Evolutionary conservation across 1,140 invertebrate genomes (phyloP), one percentile per base, ranked within the genome.

Genomic region (Onthophagus taurus): DNA sequence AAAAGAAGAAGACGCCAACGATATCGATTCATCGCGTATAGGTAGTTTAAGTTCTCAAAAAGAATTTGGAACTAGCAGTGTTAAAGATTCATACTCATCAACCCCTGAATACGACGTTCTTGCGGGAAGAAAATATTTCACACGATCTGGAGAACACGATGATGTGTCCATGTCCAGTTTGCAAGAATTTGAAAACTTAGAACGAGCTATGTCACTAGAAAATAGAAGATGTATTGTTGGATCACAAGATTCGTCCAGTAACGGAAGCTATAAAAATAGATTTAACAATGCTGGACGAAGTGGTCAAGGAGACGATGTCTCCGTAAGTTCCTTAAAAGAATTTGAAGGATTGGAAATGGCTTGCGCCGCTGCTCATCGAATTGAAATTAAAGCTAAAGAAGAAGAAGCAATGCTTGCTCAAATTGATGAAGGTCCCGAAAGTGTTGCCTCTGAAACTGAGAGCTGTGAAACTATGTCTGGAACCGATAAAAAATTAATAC

Each of bases 141-240:
- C 79, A 1, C 75, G 77, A 53, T 77, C 78, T 44, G 78, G 83
- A 3, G 91, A 94, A 53, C 83, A 89, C 61, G 91, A 95, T 64
- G 86, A 91, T 65, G 72, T 91, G 16, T 95, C 90, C 0, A 79
- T 94, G 58, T 89, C 82, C 43, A 95, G 90, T 5, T 70, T 95
- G 44, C 89, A 93, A 65, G 92, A 97, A 63, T 96, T 96, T 70
- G 91, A 95, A 69, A 80, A 82, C 42, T 64, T 96, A 4, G 92
- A 97, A 66, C 78, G 77, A 55, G 80, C 86, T 0, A 76, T 88
- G 41, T 77, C 76, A 0, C 61, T 81, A 20, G 80, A 82, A 57
- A 77, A 74, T 38, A 67, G 69, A 9, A 68, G 67, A 47, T 64
- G 76, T 23, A 72, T 78, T 56, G 74, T 76, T 51, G 70, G 76